phyloP scores from a whole-genome alignment of 64 coral and sea anemone genomes.

The Anthopleura sola region DNA sequence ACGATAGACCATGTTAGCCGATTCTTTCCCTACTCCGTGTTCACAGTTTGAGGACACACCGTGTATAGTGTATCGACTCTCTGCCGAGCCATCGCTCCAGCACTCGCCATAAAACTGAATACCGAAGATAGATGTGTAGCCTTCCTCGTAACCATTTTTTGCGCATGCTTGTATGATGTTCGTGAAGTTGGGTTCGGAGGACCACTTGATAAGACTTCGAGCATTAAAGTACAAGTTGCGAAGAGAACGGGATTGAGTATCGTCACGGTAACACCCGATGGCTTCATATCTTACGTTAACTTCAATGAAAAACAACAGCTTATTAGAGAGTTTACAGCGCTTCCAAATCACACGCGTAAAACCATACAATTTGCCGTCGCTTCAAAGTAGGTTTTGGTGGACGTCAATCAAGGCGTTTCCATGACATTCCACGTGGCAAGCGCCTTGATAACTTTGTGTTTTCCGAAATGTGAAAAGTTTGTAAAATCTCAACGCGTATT shows the following conservation, averaged over 20 bases:
- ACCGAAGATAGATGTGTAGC: background rate
- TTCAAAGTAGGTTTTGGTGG: too few species aligned
- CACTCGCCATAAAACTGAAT: constrained; percentile 23
- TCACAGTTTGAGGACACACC: background rate
- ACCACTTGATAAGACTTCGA: background rate
- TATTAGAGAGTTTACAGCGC: background rate
- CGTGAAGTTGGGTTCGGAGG: background rate
- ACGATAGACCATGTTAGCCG: constrained; percentile 2
- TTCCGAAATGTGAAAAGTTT: too few species aligned
- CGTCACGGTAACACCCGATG: background rate
- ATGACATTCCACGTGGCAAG: too few species aligned
- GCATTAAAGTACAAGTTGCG: constrained; percentile 7
- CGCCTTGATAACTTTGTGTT: too few species aligned
- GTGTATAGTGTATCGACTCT: background rate
- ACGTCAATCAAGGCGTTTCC: too few species aligned
- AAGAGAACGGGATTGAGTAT: background rate
- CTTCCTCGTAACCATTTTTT: background rate
- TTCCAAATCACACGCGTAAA: background rate
- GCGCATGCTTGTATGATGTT: background rate
- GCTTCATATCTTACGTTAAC: constrained; percentile 15
- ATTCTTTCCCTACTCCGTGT: constrained; percentile 3
- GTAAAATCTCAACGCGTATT: too few species aligned
- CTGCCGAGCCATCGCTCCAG: constrained; percentile 7
- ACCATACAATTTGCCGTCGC: too few species aligned
- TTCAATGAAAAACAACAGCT: background rate